Evolutionary conservation across 2,113 vertebrate genomes (phyloP), one percentile per base, ranked within the genome.

Genomic region (Mesitornis unicolor): DNA sequence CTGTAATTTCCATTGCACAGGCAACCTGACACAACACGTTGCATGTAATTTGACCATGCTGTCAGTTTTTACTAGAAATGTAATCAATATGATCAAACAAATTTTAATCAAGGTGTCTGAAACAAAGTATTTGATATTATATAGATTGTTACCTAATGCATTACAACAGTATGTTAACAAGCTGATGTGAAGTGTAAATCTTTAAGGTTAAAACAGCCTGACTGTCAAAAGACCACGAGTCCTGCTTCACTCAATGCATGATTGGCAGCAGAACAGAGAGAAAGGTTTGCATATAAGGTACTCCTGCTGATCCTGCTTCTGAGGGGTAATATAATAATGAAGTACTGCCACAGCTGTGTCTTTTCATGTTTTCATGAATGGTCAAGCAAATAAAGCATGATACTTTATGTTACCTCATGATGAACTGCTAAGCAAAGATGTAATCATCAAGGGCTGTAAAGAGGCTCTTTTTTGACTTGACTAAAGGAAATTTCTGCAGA

Each of bases 101-200:
- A 90, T 85, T 87, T 91, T 65, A 89, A 91, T 91, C 67, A 85
- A 69, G 59, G 29, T 85, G 36, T 79, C 63, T 91, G 81, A 91
- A 93, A 89, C 40, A 79, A 93, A 77, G 38, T 57, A 61, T 42
- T 95, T 35, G 2, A 60, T 91, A 53, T 89, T 75, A 38, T 67
- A 86, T 84, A 77, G 70, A 45, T 93, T 95, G 42, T 95, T 92
- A 59, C 85, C 42, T 70, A 73, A 80, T 48, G 50, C 31, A 54
- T 93, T 94, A 69, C 79, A 90, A 74, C 64, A 42, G 29, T 63
- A 35, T 67, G 75, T 91, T 94, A 91, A 91, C 70, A 95, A 93
- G n/a, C 14, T 65, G 35, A 16, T 80, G 50, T 16, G 50, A 71
- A 76, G n/a, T 15, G 36, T 69, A 63, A 74, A 67, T 80, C 43